Percentiles rank a stretch among this genome's conserved stretches.
These are phyloP conservation scores for Corythornis vintsioides DNA, from an alignment of 2,113 vertebrate genomes.

Conservation along the genomic window DNA sequence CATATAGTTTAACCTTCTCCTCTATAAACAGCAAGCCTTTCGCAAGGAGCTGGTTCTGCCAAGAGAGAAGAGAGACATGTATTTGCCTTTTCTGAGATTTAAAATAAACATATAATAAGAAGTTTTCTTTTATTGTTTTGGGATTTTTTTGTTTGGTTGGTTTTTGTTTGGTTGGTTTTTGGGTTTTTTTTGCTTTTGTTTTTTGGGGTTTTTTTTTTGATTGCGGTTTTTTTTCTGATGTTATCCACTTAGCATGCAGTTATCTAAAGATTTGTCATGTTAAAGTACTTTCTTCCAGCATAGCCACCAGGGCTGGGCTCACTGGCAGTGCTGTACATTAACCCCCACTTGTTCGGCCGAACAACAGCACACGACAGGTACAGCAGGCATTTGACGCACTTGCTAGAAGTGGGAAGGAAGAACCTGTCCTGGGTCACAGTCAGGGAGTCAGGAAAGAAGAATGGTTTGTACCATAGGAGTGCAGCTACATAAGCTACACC, in stretches of 20 bases:
- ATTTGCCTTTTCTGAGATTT: neutral
- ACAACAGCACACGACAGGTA: neutral
- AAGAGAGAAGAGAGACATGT: slow-evolving; percentile 62
- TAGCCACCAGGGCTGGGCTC: neutral
- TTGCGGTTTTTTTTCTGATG: neutral
- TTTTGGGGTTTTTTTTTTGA: too few relatives aligned
- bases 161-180: too few relatives aligned
- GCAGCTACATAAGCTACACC: neutral
- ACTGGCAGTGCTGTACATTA: neutral
- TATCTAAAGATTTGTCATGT: neutral
- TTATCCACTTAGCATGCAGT: neutral
- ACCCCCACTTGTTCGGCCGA: neutral
- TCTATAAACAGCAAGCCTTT: slow-evolving; percentile 88
- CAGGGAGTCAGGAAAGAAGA: neutral
- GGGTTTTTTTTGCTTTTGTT: too few relatives aligned
- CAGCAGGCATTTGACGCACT: neutral
- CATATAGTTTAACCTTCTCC: slow-evolving; percentile 87
- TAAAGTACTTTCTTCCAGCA: neutral
- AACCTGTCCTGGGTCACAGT: neutral
- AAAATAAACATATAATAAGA: neutral
- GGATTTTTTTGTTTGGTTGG: too few relatives aligned
- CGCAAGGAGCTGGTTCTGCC: slow-evolving; percentile 91
- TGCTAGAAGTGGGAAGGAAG: neutral
- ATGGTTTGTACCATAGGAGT: neutral
- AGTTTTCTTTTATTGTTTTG: too few relatives aligned